phyloP scores from a whole-genome alignment of 2,888 invertebrate genomes.

The Parasteatoda lunata region DNA sequence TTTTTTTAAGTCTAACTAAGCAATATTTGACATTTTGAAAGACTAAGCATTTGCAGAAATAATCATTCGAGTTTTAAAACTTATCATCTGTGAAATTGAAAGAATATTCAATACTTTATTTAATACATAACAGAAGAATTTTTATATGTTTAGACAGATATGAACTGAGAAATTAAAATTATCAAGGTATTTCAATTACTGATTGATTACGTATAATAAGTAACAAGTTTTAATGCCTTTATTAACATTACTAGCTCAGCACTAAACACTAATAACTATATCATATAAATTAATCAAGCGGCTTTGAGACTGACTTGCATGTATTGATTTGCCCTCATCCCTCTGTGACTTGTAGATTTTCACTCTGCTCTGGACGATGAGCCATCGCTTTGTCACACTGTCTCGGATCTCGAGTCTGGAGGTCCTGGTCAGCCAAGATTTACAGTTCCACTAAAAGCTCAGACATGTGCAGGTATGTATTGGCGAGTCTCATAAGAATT shows the following conservation, averaged over 20 bases:
- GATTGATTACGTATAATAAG: neutral
- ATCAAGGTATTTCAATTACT: neutral
- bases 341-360: slow-evolving; percentile 68
- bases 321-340: slow-evolving; percentile 27
- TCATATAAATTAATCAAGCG: slow-evolving; percentile 11
- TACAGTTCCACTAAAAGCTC: slow-evolving; percentile 82
- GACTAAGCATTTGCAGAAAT: no score
- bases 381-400: slow-evolving; percentile 70
- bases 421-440: slow-evolving; percentile 79
- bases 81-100: no score
- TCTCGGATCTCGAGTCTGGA: slow-evolving; percentile 70
- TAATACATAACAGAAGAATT: no score
- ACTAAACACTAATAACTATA: neutral
- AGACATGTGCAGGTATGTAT: slow-evolving; percentile 72
- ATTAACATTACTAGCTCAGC: slow-evolving; percentile 26
- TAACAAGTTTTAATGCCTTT: neutral
- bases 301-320: slow-evolving; percentile 47
- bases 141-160: no score
- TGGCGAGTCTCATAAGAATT: no score
- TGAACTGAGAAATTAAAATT: no score
- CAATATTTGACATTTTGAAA: no score
- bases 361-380: slow-evolving; percentile 71
- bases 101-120: no score
- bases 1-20: no score
- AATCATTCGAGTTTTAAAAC: no score